Base-by-base conservation (phyloP, 2,797 vertebrate genomes). In the Scomberomorus guttatus region DNA sequence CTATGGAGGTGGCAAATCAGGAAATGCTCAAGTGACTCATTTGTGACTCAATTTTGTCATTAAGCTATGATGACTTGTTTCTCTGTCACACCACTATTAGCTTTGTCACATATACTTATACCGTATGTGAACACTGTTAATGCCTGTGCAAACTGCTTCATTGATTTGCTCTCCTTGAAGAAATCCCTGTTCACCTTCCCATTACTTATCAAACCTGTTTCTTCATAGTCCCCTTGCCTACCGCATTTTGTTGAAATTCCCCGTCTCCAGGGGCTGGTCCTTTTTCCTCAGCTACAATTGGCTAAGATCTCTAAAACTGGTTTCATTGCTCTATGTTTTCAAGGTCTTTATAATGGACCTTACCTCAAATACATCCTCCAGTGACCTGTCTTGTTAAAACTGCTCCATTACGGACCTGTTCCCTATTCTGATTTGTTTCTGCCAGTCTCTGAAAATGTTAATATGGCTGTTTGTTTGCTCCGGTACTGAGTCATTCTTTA, bases 191-290 rank as follows among this genome's bases (percentile, higher is more conserved):
- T 50, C 55, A 29, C 2, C 77, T 6, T 71, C 42, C 37, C 29
- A 51, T 76, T 65, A 58, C 54, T 63, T 57, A 63, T 11, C 20
- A 44, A 39, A 72, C 32, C 37, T 57, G 29, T 76, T 44, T 8
- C 29, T 72, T 63, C 10, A 55, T 63, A 54, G 11, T 71, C 37
- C 60, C 62, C 50, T 58, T 78, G 32, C 70, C 52, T 18, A 3
- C 77, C 39, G 66, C 71, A 56, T 70, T 76, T 59, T 60, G 20
- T 48, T 54, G 24, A 63, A 78, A 64, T 29, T 82, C 70, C 66
- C 75, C 3, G 13, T 76, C 80, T 80, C 73, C 34, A 6, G 69
- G 22, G 76, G 5, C 46, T 0, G 22, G 72, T 58, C 60, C 73
- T 65, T 85, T 88, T 72, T 24, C 56, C 34, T 71, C 25, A 70